Evolutionary conservation across 1,140 invertebrate species (phyloP), one percentile per base, ranked within the genome.

Genomic region (Drosophila micromelanica): DNA sequence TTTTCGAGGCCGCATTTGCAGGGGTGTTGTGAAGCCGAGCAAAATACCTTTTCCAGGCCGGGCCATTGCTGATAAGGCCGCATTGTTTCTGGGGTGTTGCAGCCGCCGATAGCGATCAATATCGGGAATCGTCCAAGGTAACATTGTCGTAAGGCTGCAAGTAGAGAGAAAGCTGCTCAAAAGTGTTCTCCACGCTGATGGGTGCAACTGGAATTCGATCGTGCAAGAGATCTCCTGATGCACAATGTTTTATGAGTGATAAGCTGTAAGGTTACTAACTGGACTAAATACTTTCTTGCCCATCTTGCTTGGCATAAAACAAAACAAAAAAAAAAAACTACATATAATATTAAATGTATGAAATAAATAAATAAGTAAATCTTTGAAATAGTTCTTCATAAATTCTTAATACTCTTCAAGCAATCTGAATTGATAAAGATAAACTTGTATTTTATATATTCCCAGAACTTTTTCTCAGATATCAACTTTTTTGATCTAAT

Each of bases 1-100:
- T 55, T 61, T 23, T 23, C 17, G 15, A 27, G 45, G 17, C 45
- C 17, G 17, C 9, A 40, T 55, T 52, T 46, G 82, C 78, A 87
- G 81, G 82, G 82, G 81, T 86, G 81, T 82, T 87, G 81, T 86
- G 82, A 87, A 64, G 67, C 30, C 57, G 71, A 73, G 64, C 60
- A 78, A 77, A 63, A 55, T 63, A 43, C 64, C 45, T 43, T 62
- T 46, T 20, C 38, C 57, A 40, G 49, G 9, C 55, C 17, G 13
- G 23, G 40, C 48, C 46, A 11, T 5, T 45, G 12, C 68, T 59
- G 60, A 59, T 70, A 70, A 71, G 69, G 32, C 46, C 40, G 13
- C 77, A 76, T 73, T 84, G 81, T 80, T 70, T 80, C 81, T 78
- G 78, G 74, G 81, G 81, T 86, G 81, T 85, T 85, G 77, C 72